These are phyloP conservation scores for Steinernema carpocapsae DNA, from an alignment of 2,888 invertebrate genomes.

Conservation along the genomic window DNA sequence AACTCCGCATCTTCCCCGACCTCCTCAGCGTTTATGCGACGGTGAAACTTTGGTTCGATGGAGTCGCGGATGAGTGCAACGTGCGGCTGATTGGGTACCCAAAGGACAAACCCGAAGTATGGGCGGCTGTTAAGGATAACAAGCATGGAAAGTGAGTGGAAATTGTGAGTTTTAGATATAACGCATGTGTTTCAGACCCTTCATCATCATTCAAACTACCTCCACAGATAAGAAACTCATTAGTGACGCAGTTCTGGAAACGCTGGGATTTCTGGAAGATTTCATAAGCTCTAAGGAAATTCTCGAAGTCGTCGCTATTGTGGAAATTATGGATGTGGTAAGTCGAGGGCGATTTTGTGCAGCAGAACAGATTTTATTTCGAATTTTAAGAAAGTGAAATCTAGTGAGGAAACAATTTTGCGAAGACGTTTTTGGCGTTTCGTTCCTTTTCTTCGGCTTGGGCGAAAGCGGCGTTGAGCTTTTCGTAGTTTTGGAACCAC, in stretches of 20 bases:
- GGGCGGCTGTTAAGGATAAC: conserved; percentile 17
- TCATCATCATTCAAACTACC: background rate
- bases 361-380: too few species aligned
- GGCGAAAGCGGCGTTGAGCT: too few species aligned
- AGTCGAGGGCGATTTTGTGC: background rate
- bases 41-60: conserved; percentile 7
- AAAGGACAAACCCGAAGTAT: background rate
- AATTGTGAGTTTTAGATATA: background rate
- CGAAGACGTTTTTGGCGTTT: too few species aligned
- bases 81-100: conserved; percentile 1
- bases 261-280: background rate
- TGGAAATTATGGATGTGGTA: background rate
- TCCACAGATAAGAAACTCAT: background rate
- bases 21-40: conserved; percentile 28
- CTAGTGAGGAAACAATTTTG: too few species aligned
- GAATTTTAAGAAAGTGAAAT: too few species aligned
- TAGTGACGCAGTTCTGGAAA: background rate
- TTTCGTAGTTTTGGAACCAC: too few species aligned
- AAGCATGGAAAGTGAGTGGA: conserved; percentile 18
- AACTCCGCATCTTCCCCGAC: conserved; percentile 19
- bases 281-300: background rate
- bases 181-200: background rate
- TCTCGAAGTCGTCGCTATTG: background rate
- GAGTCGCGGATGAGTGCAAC: background rate
- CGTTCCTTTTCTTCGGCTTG: too few species aligned